Evolutionary conservation across 2,113 vertebrate species (phyloP), one percentile per base, ranked within the genome.

Genomic region (Hemibagrus wyckioides): DNA sequence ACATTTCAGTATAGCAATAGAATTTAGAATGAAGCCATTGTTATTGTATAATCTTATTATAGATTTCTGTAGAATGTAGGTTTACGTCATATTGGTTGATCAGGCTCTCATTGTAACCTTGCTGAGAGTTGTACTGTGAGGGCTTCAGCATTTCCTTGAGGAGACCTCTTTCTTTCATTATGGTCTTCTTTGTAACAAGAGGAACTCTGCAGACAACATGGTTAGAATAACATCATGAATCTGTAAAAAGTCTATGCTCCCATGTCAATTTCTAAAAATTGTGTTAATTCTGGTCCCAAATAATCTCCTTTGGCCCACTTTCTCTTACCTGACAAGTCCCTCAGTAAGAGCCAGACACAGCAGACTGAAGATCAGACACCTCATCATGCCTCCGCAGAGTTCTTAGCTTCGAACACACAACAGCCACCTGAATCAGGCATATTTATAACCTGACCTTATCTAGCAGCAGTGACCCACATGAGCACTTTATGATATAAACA

Each of bases 41-140:
- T 76, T 15, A 13, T 9, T 75, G 73, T 76, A 48, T 76, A 76
- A 76, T 50, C 11, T 0, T 75, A 56, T 56, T 54, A n/a, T n/a
- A n/a, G n/a, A n/a, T 80, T 80, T 56, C 50, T 56, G n/a, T 11
- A 56, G 8, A 80, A 80, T 9, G 76, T 10, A 52, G 30, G 30
- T 52, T 86, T 73, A 89, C 86, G 6, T 89, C 83, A 21, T 89
- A 0, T 56, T 89, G 86, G 30, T 90, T 90, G 50, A 83, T 23
- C 57, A 89, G 80, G 4, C 50, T 39, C 65, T 90, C 87, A 23
- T 41, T 19, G 69, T 88, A 86, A 25, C 73, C 50, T 52, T 77
- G 56, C 39, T 82, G 73, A 39, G 54, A 54, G 21, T 77, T 90
- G 59, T 57, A 88, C 57, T 91, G 88, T 33, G 39, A n/a, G 59